Evolutionary conservation across 2,888 invertebrate species (phyloP).

Genomic region (Pollenia amentaria): DNA sequence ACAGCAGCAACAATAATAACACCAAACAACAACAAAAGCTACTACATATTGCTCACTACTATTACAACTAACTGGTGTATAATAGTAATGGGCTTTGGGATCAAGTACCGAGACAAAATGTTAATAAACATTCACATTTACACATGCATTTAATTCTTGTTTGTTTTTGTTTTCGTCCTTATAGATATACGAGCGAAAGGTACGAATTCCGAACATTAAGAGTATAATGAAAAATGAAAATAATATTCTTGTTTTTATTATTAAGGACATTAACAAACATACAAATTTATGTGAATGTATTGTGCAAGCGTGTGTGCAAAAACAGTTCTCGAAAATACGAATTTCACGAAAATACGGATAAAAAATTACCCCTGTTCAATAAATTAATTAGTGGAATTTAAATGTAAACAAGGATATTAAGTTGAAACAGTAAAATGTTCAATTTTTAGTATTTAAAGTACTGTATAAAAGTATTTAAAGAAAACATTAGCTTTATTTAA

Average conservation of each 20-base stretch:
- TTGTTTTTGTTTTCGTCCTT: neutral
- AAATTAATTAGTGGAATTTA: neutral
- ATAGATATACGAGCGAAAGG: neutral
- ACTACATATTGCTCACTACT: constrained; percentile 12
- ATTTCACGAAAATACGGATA: constrained; percentile 10
- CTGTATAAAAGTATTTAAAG: no score
- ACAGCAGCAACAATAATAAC: constrained; percentile 17
- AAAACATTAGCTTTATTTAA: no score
- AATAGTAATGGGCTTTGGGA: constrained; percentile 70
- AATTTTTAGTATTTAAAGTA: no score
- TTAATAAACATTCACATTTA: constrained; percentile 39
- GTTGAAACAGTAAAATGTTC: no score
- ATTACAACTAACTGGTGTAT: constrained; percentile 59
- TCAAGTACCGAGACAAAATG: constrained; percentile 70
- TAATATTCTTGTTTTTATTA: constrained; percentile 10
- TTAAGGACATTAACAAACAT: neutral
- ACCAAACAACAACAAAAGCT: constrained; percentile 30
- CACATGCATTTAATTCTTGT: constrained; percentile 11
- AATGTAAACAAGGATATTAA: neutral
- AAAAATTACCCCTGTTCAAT: constrained; percentile 24
- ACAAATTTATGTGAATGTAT: no score
- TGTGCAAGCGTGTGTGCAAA: neutral
- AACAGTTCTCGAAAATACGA: constrained; percentile 5
- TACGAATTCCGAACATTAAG: neutral
- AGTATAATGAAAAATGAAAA: constrained; percentile 9